Evolutionary conservation across 2,113 vertebrate genomes (phyloP).

Genomic region (Microtus pennsylvanicus): DNA sequence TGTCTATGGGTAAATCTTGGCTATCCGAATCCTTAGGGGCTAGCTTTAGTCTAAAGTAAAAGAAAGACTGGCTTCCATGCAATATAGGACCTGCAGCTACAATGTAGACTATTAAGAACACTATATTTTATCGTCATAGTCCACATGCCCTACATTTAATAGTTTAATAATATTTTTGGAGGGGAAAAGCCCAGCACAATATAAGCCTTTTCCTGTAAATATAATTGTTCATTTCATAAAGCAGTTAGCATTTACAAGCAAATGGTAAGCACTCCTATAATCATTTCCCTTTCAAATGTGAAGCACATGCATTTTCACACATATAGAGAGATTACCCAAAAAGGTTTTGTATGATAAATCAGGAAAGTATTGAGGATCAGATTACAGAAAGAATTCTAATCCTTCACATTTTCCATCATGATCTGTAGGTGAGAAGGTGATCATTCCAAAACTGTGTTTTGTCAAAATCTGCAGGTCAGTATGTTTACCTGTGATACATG

Average conservation of each 20-base stretch:
- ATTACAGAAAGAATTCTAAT: background rate
- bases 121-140: background rate
- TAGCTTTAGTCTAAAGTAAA: background rate
- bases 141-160: background rate
- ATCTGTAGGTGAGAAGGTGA: background rate
- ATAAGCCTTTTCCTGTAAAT: background rate
- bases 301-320: background rate
- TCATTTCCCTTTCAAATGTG: background rate
- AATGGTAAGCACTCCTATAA: background rate
- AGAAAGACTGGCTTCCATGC: background rate
- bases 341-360: background rate
- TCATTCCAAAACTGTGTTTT: background rate
- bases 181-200: background rate
- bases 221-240: background rate
- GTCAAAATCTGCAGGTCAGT: background rate
- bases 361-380: background rate
- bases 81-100: background rate
- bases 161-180: background rate
- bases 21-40: background rate
- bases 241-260: background rate
- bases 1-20: background rate
- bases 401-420: background rate
- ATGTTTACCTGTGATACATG: background rate
- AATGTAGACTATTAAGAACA: background rate
- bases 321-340: background rate